Evolutionary conservation across 2,888 invertebrate genomes (phyloP).

Genomic region (Tridacna crocea): DNA sequence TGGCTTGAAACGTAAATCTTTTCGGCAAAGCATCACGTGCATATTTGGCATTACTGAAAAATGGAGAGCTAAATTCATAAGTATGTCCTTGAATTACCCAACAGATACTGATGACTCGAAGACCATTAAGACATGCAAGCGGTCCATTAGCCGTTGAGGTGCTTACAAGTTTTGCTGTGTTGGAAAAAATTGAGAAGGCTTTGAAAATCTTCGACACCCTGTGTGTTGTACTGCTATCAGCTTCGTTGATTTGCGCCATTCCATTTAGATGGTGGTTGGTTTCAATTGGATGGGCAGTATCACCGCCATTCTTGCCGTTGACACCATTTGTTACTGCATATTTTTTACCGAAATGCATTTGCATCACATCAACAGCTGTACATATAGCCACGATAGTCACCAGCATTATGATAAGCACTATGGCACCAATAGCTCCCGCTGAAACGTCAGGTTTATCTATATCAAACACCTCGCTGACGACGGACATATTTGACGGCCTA

Average conservation of each 20-base stretch:
- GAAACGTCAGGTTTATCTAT: not conserved
- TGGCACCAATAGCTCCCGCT: not conserved
- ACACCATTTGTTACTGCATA: not conserved
- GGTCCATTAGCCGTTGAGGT: slow-evolving; percentile 58
- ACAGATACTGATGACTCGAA: slow-evolving; percentile 85
- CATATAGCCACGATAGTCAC: slow-evolving; percentile 9
- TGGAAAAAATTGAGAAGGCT: slow-evolving; percentile 63
- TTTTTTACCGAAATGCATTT: not conserved
- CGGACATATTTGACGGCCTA: not conserved
- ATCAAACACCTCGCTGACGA: not conserved
- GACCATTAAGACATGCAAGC: slow-evolving; percentile 89
- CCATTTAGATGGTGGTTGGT: slow-evolving; percentile 14
- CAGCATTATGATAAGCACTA: not conserved
- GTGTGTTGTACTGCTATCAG: not conserved
- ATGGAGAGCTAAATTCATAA: slow-evolving; percentile 36
- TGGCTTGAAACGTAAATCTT: slow-evolving; percentile 68
- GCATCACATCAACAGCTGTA: not conserved
- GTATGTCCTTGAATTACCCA: slow-evolving; percentile 81
- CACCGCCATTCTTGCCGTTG: not conserved
- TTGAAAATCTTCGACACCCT: slow-evolving; percentile 27
- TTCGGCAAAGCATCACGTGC: slow-evolving; percentile 13
- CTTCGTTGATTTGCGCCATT: not conserved
- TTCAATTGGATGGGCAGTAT: not conserved
- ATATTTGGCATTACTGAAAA: slow-evolving; percentile 52
- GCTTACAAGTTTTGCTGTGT: slow-evolving; percentile 61